Evolutionary conservation across 2,797 vertebrate species (phyloP).

Genomic region (Myotis daubentonii): DNA sequence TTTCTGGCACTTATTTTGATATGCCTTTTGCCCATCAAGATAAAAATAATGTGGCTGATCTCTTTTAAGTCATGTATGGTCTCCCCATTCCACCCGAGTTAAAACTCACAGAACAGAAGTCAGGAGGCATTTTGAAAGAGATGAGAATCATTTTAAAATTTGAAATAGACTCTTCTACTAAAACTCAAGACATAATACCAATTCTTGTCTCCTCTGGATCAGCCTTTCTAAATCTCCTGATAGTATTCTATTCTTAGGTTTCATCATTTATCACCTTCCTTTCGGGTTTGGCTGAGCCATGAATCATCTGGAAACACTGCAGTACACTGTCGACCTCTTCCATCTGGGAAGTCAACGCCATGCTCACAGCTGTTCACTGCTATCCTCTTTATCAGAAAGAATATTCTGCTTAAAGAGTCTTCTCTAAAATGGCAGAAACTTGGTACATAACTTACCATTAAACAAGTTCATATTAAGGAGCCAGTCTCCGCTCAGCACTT

Average conservation of each 20-base stretch:
- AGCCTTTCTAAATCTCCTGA: background rate
- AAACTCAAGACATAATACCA: background rate
- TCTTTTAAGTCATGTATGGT: background rate
- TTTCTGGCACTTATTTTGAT: background rate
- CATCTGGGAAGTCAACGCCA: background rate
- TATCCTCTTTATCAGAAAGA: background rate
- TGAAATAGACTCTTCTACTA: background rate
- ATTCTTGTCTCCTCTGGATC: background rate
- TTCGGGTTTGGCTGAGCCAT: background rate
- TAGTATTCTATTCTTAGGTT: background rate
- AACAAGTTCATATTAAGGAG: background rate
- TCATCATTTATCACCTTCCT: background rate
- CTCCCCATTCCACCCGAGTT: background rate
- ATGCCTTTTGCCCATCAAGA: background rate
- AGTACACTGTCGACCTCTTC: background rate
- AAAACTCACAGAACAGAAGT: background rate
- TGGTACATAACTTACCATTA: background rate
- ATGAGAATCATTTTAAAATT: constrained; percentile 30
- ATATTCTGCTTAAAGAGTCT: background rate
- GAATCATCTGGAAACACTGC: background rate
- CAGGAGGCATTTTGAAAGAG: background rate
- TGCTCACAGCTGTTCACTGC: background rate
- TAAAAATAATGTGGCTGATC: background rate
- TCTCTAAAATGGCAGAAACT: background rate
- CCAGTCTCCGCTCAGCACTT: background rate